These are phyloP conservation scores for Pararge aegeria DNA, from an alignment of 1,140 invertebrate genomes.

Conservation along the genomic window DNA sequence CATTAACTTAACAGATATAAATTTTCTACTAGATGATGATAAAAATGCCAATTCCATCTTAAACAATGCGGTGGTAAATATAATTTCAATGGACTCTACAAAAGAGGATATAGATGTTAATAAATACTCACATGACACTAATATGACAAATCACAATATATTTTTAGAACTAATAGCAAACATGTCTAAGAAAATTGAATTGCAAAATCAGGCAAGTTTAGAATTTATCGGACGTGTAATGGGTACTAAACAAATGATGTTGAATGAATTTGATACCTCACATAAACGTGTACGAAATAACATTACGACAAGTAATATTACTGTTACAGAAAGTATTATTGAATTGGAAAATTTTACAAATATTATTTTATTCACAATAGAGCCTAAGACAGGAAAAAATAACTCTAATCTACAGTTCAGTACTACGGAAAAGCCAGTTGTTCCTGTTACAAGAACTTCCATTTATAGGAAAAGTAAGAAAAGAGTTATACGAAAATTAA, in stretches of 20 bases:
- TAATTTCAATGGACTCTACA: slow-evolving; percentile 31
- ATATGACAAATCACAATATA: slow-evolving; percentile 20
- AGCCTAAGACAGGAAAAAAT: neutral
- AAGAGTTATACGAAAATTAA: slow-evolving; percentile 29
- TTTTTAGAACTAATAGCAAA: slow-evolving; percentile 40
- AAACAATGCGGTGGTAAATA: slow-evolving; percentile 7
- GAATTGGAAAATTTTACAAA: neutral
- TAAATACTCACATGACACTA: slow-evolving; percentile 27
- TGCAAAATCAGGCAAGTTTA: slow-evolving; percentile 47
- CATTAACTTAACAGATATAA: neutral
- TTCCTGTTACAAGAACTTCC: slow-evolving; percentile 2
- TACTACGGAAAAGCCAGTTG: too few relatives aligned
- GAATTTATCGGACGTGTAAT: slow-evolving; percentile 37
- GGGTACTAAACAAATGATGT: slow-evolving; percentile 12
- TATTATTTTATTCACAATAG: neutral
- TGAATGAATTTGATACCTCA: too few relatives aligned
- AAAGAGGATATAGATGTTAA: slow-evolving; percentile 32
- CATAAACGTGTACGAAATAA: too few relatives aligned
- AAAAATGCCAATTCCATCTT: neutral
- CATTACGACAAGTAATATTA: neutral
- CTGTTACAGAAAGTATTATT: neutral
- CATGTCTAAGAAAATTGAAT: slow-evolving; percentile 48
- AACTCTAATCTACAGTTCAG: neutral
- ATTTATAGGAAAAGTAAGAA: slow-evolving; percentile 30
- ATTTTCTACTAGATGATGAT: neutral